These are phyloP conservation scores for Chrysolina oricalcia DNA, from an alignment of 2,888 invertebrate genomes.

Conservation along the genomic window DNA sequence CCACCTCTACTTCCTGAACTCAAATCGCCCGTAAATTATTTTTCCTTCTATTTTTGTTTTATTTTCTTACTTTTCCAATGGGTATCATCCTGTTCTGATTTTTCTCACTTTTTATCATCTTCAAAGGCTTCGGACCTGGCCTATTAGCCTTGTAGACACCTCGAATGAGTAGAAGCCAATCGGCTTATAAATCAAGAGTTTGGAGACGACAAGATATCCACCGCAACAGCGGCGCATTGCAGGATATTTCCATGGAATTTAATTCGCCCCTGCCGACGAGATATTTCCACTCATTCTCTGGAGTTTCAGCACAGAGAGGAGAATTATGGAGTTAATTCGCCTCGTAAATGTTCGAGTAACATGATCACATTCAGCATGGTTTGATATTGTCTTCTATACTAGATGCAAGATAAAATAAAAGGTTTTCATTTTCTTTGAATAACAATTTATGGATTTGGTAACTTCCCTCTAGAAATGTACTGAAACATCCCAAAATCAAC, in stretches of 20 bases:
- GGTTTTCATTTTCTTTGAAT: not conserved
- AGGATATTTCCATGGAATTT: slow-evolving; percentile 48
- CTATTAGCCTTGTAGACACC: not conserved
- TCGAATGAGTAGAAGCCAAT: slow-evolving; percentile 7
- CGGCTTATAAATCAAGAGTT: slow-evolving; percentile 21
- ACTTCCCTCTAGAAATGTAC: too few relatives aligned
- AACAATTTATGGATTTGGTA: not conserved
- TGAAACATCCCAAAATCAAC: too few relatives aligned
- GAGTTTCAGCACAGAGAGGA: not conserved
- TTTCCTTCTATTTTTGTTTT: too few relatives aligned
- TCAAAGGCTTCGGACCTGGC: too few relatives aligned
- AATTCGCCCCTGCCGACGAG: slow-evolving; percentile 14
- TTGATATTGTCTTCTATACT: not conserved
- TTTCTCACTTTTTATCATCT: too few relatives aligned
- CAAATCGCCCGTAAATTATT: too few relatives aligned
- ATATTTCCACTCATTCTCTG: slow-evolving; percentile 1
- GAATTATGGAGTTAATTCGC: slow-evolving; percentile 28
- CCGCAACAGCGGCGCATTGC: slow-evolving; percentile 60
- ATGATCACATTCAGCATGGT: not conserved
- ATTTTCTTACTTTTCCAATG: too few relatives aligned
- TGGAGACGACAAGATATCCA: slow-evolving; percentile 46
- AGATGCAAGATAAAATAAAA: not conserved
- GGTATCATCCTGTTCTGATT: too few relatives aligned
- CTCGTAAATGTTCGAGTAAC: not conserved
- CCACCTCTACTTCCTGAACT: too few relatives aligned